A percentile compares a stretch with the other conserved stretches of the same genome.
phyloP scores from a whole-genome alignment of 2,113 vertebrate species.

The Butorides virescens region DNA sequence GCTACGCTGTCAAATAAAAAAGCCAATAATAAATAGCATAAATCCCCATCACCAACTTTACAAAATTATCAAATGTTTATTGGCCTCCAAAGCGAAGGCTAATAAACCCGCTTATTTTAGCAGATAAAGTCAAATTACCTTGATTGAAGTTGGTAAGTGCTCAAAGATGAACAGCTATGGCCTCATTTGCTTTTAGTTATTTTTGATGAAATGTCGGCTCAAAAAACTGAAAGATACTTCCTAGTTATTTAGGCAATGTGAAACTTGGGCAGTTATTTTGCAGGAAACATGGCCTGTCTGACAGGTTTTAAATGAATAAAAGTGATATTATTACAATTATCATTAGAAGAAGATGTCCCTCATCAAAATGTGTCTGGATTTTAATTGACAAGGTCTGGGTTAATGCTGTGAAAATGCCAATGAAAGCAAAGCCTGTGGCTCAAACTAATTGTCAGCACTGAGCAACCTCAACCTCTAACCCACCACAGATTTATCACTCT shows the following conservation, averaged over 20 bases:
- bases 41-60: neutral
- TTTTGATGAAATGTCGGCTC: slow-evolving; percentile 39
- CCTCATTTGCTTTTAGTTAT: slow-evolving; percentile 19
- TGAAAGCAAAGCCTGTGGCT: slow-evolving; percentile 62
- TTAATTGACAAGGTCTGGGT: slow-evolving; percentile 65
- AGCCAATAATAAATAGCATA: neutral
- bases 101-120: slow-evolving; percentile 45
- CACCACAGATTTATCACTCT: slow-evolving; percentile 64
- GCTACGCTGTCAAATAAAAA: neutral
- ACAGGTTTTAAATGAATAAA: slow-evolving; percentile 57
- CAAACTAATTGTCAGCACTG: slow-evolving; percentile 63
- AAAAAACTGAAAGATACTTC: slow-evolving; percentile 16
- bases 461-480: slow-evolving; percentile 64
- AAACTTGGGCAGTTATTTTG: slow-evolving; percentile 38
- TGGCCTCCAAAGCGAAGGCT: slow-evolving; percentile 10
- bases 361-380: slow-evolving; percentile 58
- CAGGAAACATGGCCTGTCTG: slow-evolving; percentile 24
- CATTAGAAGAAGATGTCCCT: slow-evolving; percentile 50
- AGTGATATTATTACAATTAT: slow-evolving; percentile 60
- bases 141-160: slow-evolving; percentile 5
- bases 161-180: slow-evolving; percentile 15
- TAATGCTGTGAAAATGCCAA: slow-evolving; percentile 65
- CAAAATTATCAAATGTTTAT: slow-evolving; percentile 48
- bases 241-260: slow-evolving; percentile 18
- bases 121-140: slow-evolving; percentile 36